Percentiles rank a stretch among this genome's conserved stretches.
phyloP scores from a whole-genome alignment of 2,113 vertebrate genomes.

The Eulacestoma nigropectus region DNA sequence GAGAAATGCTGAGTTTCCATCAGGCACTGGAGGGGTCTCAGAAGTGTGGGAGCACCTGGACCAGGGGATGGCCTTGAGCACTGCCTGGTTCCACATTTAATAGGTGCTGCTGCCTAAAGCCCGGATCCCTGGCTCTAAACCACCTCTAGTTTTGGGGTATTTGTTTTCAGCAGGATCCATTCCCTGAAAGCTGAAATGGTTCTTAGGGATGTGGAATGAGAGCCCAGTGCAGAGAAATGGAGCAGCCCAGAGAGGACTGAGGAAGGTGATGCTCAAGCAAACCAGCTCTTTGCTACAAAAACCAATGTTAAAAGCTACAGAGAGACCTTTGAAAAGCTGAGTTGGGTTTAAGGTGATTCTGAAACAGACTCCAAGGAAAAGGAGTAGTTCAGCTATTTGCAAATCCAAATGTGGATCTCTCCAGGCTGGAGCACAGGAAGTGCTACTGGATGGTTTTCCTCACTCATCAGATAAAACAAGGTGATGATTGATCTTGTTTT shows the following conservation, averaged over 20 bases:
- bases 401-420: accelerated
- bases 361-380: not conserved
- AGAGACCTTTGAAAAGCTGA: not conserved
- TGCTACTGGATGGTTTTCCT: not conserved
- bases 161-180: not conserved
- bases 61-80: not conserved
- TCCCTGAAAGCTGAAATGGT: not conserved
- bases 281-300: not conserved
- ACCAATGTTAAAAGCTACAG: not conserved
- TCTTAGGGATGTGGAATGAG: not conserved
- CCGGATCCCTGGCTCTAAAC: not conserved
- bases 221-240: not conserved
- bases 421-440: not conserved
- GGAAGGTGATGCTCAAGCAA: not conserved
- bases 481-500: not conserved
- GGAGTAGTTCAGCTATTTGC: accelerated
- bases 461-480: not conserved
- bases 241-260: not conserved
- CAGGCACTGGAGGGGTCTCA: accelerated
- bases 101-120: not conserved
- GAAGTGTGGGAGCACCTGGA: not conserved
- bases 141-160: not conserved
- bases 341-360: not conserved
- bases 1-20: not conserved
- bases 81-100: accelerated